Base-by-base conservation (phyloP, 2,113 vertebrate genomes). In the Elephantulus edwardii region DNA sequence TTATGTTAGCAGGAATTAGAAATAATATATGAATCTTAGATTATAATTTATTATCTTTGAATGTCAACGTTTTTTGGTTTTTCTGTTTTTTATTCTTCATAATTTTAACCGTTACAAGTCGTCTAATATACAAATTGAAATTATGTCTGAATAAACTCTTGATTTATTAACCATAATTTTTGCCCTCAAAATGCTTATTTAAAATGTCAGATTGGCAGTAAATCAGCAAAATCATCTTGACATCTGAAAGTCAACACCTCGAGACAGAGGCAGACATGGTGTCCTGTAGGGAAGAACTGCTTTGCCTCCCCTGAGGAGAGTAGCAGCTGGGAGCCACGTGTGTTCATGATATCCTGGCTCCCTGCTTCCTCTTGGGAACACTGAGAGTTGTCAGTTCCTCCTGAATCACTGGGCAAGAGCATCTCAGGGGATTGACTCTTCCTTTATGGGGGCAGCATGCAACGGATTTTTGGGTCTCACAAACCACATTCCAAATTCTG, bases 361-460 rank as follows among this genome's bases (percentile, higher is more conserved):
- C 56, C 81, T 4, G 16, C 22, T 86, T 86, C 54, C 14, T 52
- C 38, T 11, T 2, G 24, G 10, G 12, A 9, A 20, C 8, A 64
- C 11, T 16, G 72, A 70, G 38, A 56, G 30, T 30, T 4, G 1
- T 52, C 24, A 48, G 78, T 33, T 85, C 28, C 54, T 64, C 33
- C 30, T 81, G 16, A 28, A 4, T 33, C 14, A 8, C 54, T 52
- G 33, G 17, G 28, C 4, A 5, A 42, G 71, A 33, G 30, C 1
- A 0, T 22, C 22, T n/a, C 30, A 0, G 2, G 60, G 52, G 22
- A n/a, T 46, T 6, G 6, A 5, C 42, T 40, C 24, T 54, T 1
- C 42, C 7, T 11, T 40, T 11, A 8, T 24, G 26, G 46, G 28
- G 24, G 14, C 17, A 30, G 24, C 22, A 13, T 2, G 33, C 42